Evolutionary conservation across 2,113 vertebrate species (phyloP).

Genomic region (Lasiurus borealis): DNA sequence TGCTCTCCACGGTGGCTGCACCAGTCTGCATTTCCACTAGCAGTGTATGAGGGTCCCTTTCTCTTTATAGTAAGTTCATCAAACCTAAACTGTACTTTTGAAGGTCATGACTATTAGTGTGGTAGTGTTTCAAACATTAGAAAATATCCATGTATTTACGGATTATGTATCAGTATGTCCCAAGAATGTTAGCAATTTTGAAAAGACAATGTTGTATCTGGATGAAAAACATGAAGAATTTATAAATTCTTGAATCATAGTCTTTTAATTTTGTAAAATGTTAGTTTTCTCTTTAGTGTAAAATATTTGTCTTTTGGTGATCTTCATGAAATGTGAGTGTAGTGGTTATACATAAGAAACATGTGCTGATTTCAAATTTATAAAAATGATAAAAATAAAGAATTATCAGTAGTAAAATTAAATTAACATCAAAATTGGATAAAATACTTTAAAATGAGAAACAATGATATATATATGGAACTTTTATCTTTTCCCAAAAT

Average conservation of each 20-base stretch:
- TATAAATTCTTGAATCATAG: background rate
- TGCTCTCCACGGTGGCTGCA: too few species aligned
- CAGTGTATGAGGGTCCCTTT: background rate
- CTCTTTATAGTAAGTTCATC: constrained; percentile 67
- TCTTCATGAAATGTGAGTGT: background rate
- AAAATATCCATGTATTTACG: constrained; percentile 38
- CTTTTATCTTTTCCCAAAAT: background rate
- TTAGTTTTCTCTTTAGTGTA: constrained; percentile 15
- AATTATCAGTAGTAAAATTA: background rate
- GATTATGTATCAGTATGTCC: background rate
- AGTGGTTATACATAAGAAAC: background rate
- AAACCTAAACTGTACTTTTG: constrained; percentile 45
- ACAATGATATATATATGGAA: background rate
- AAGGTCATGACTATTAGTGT: constrained; percentile 52
- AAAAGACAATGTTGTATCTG: constrained; percentile 21
- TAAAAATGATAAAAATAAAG: background rate
- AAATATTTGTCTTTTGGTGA: background rate
- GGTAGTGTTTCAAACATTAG: constrained; percentile 42
- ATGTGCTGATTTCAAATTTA: background rate
- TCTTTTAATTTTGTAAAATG: background rate
- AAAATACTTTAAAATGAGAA: background rate
- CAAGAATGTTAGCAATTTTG: constrained; percentile 24
- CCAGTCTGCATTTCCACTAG: too few species aligned
- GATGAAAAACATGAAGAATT: background rate
- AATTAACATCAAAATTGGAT: background rate